Base-by-base conservation (phyloP, 2,888 invertebrate genomes). In the Anthophora plumipes region DNA sequence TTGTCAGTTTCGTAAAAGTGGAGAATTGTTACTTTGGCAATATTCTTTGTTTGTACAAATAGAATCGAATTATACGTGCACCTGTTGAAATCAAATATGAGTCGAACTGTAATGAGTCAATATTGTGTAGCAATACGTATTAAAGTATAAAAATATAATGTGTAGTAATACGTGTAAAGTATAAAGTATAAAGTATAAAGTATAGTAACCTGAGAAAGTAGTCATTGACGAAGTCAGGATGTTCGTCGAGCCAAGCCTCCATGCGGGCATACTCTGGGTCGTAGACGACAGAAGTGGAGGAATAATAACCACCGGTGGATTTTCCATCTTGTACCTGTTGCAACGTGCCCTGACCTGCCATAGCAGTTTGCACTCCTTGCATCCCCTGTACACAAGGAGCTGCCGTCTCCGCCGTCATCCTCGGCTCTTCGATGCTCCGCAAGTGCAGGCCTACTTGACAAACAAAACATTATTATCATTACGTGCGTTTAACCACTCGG, bases 221-320 rank as follows among this genome's bases (percentile, higher is more conserved):
- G 94, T 98, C 98, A 93, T 98, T 97, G 87, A 98, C 97, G 94
- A 98, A 99, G 94, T 98, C 98, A 89, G 97, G 98, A 95, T 99
- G 98, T 94, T 98, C 98, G 94, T 99, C 98, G 89, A 99, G 96
- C 98, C 98, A 99, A 90, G 98, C 96, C 94, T 98, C 98, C 95
- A 98, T 98, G 86, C 97, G 96, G 77, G 97, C 97, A 94, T 97
- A 97, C 94, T 98, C 97, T 86, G 97, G 96, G 94, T 97, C 97
- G 94, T 97, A 97, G 93, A 95, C 89, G 60, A 90, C 88, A 48
- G 92, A 88, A 20, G 91, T 90, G 17, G 90, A 90, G 54, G 90
- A 88, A 71, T 90, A 91, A 68, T 91, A 90, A 69, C 87, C 86
- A 64, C 90, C 89, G 64, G 86, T 81, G 54, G 86, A 82, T 83